phyloP scores from a whole-genome alignment of 30 jellyfish, hydroid and myxozoan species.

The Catostylus mosaicus region DNA sequence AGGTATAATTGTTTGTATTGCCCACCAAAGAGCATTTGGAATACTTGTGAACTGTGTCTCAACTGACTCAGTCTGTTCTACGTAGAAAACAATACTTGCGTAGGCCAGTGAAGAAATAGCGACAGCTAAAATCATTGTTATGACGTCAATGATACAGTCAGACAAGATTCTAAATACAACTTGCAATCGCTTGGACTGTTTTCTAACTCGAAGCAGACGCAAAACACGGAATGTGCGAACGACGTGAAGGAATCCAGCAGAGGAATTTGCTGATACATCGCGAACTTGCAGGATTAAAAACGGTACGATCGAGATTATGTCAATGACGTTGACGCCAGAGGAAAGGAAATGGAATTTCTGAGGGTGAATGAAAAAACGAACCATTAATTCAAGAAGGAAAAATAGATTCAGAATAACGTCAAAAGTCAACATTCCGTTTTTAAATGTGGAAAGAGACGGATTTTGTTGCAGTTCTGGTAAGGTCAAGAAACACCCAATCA shows the following conservation, averaged over 20 bases:
- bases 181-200: conserved; percentile 60
- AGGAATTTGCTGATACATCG: conserved; percentile 6
- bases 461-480: conserved; percentile 9
- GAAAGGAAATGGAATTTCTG: conserved; percentile 37
- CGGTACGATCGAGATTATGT: conserved; percentile 61
- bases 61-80: conserved; percentile 57
- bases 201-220: conserved; percentile 75
- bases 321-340: conserved; percentile 61
- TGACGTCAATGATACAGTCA: conserved; percentile 64
- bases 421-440: conserved; percentile 16
- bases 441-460: background rate
- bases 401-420: conserved; percentile 58
- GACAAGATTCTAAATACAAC: conserved; percentile 61
- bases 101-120: conserved; percentile 46
- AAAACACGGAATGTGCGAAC: conserved; percentile 58
- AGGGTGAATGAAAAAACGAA: conserved; percentile 51
- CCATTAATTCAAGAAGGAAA: conserved; percentile 55
- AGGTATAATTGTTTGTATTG: conserved; percentile 72
- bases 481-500: conserved; percentile 68
- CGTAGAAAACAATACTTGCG: conserved; percentile 63
- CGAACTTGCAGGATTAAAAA: conserved; percentile 22
- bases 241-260: conserved; percentile 35
- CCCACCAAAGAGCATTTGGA: conserved; percentile 89
- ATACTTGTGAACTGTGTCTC: conserved; percentile 62
- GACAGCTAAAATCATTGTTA: conserved; percentile 62